phyloP scores from a whole-genome alignment of 2,888 invertebrate genomes.

The Hoplodrina blanda region DNA sequence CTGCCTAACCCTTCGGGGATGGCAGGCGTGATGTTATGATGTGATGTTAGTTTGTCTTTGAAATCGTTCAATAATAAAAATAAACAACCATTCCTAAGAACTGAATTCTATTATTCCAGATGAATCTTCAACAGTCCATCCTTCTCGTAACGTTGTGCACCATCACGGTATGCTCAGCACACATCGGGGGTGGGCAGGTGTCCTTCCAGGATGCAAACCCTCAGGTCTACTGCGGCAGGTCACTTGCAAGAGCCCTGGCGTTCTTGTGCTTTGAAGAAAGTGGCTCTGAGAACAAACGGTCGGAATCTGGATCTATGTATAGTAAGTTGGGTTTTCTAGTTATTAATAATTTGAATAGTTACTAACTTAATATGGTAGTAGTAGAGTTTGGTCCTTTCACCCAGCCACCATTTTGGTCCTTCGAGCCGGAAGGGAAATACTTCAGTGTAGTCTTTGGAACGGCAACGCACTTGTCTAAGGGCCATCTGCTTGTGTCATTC shows the following conservation, averaged over 20 bases:
- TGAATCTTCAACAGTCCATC: conserved; percentile 64
- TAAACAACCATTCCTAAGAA: too few species aligned
- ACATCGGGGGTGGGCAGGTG: conserved; percentile 64
- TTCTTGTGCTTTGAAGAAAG: conserved; percentile 70
- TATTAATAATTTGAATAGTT: too few species aligned
- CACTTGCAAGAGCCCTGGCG: conserved; percentile 73
- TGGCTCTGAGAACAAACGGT: conserved; percentile 65
- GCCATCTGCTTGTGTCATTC: too few species aligned
- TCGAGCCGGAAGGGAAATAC: too few species aligned
- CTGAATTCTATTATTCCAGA: conserved; percentile 62
- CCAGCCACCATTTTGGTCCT: too few species aligned
- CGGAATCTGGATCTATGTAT: conserved; percentile 71
- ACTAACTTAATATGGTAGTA: too few species aligned
- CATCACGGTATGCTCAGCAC: conserved; percentile 66
- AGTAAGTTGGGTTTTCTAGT: conserved; percentile 64
- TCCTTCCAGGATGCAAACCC: conserved; percentile 66
- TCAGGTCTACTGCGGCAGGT: conserved; percentile 77
- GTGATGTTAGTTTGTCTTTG: too few species aligned
- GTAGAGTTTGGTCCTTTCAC: not conserved
- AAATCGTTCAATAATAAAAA: too few species aligned
- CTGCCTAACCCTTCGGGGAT: too few species aligned
- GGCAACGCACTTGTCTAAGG: too few species aligned
- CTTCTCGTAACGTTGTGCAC: conserved; percentile 60
- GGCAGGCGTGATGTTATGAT: too few species aligned
- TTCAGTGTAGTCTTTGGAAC: too few species aligned